Evolutionary conservation across 2,113 vertebrate genomes (phyloP).

Genomic region (Oreochromis spilurus): DNA sequence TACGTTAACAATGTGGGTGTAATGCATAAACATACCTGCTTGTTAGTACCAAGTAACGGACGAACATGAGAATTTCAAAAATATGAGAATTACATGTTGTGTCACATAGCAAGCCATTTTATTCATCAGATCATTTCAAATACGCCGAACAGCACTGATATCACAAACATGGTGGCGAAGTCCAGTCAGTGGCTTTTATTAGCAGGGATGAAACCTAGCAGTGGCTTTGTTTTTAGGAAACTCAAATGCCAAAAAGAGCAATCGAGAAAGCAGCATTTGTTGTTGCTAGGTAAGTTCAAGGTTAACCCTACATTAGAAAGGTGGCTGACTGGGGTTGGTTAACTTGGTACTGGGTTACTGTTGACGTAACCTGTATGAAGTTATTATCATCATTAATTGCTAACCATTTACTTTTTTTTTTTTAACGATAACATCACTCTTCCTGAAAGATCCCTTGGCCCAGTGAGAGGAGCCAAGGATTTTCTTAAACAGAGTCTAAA

Average conservation of each 20-base stretch:
- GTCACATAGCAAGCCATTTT: not conserved
- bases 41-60: not conserved
- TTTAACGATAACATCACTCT: not conserved
- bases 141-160: not conserved
- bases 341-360: not conserved
- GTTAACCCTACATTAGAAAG: not conserved
- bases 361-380: not conserved
- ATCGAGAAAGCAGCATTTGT: accelerated
- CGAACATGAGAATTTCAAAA: not conserved
- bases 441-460: not conserved
- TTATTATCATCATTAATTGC: not conserved
- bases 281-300: not conserved
- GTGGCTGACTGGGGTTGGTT: not conserved
- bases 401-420: not conserved
- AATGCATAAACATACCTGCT: not conserved
- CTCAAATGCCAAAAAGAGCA: not conserved
- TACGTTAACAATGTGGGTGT: not conserved
- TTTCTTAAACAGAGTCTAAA: not conserved
- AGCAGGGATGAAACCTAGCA: not conserved
- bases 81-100: not conserved
- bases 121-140: not conserved
- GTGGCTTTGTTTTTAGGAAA: not conserved
- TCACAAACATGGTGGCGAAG: not conserved
- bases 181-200: not conserved
- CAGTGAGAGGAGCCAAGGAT: not conserved